Conservation (phyloP, 2,797 vertebrate species). For the Hafferia zeledoni region DNA sequence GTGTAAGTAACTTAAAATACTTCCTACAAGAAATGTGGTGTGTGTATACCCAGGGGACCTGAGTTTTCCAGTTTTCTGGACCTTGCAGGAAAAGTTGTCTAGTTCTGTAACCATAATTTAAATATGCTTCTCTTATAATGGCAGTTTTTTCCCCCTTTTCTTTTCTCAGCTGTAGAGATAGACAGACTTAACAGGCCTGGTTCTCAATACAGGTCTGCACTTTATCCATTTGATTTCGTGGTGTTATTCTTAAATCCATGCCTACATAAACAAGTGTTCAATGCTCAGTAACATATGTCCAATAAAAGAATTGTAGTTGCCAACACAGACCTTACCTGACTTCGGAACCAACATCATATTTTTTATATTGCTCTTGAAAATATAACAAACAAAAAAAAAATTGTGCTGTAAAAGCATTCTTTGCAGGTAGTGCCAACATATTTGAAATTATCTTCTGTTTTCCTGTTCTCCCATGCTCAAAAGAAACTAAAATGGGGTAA, state of each 20-base stretch:
- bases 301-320: constrained; percentile 61
- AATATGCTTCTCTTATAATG: constrained; percentile 14
- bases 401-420: not conserved
- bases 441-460: not conserved
- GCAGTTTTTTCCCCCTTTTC: not conserved
- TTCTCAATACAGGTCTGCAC: constrained; percentile 35
- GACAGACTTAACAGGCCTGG: constrained; percentile 33
- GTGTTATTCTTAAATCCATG: constrained; percentile 39
- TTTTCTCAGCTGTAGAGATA: constrained; percentile 5
- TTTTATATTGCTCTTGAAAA: not conserved
- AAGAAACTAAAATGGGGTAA: not conserved
- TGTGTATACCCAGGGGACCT: not conserved
- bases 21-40: not conserved
- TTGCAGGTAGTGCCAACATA: not conserved
- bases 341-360: constrained; percentile 1
- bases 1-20: constrained; percentile 13
- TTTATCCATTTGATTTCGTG: constrained; percentile 59
- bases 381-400: not conserved
- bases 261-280: constrained; percentile 52
- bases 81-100: not conserved
- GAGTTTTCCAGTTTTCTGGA: constrained; percentile 22
- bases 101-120: constrained; percentile 21
- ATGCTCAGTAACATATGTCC: constrained; percentile 40
- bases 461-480: not conserved
- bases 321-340: constrained; percentile 43